phyloP scores from a whole-genome alignment of 2,888 invertebrate genomes.

The Spodoptera picta region DNA sequence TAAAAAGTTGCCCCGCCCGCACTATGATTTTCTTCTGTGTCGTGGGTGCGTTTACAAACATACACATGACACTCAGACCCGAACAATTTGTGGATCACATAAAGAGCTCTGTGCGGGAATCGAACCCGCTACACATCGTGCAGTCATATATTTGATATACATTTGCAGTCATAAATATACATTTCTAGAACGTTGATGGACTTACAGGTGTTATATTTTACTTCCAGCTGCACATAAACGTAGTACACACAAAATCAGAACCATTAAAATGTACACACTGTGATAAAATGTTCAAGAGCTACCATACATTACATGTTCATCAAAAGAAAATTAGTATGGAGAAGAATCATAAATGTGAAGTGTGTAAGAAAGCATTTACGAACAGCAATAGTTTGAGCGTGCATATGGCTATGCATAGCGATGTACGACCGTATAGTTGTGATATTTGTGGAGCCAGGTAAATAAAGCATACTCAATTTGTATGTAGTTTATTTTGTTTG shows the following conservation, averaged over 20 bases:
- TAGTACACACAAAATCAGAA: slow-evolving; percentile 48
- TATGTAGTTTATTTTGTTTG: too few relatives aligned
- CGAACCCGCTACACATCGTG: too few relatives aligned
- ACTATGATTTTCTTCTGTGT: too few relatives aligned
- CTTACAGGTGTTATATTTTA: background rate
- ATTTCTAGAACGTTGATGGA: too few relatives aligned
- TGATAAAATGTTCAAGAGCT: slow-evolving; percentile 65
- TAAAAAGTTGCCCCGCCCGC: too few relatives aligned
- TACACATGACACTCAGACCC: too few relatives aligned
- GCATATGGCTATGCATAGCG: slow-evolving; percentile 70
- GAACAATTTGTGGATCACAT: too few relatives aligned
- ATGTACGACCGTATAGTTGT: slow-evolving; percentile 65
- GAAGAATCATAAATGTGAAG: slow-evolving; percentile 63
- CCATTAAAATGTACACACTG: slow-evolving; percentile 69
- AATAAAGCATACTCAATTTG: too few relatives aligned
- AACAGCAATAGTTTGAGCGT: slow-evolving; percentile 50
- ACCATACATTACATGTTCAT: slow-evolving; percentile 58
- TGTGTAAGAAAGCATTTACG: slow-evolving; percentile 65
- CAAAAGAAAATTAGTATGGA: slow-evolving; percentile 46
- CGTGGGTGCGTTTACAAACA: too few relatives aligned
- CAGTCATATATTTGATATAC: too few relatives aligned
- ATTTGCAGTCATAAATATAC: too few relatives aligned
- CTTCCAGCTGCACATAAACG: slow-evolving; percentile 53
- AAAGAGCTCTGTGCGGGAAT: too few relatives aligned
- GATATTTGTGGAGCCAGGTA: slow-evolving; percentile 62